phyloP scores from a whole-genome alignment of 2,113 vertebrate genomes.

The Leuciscus idus region DNA sequence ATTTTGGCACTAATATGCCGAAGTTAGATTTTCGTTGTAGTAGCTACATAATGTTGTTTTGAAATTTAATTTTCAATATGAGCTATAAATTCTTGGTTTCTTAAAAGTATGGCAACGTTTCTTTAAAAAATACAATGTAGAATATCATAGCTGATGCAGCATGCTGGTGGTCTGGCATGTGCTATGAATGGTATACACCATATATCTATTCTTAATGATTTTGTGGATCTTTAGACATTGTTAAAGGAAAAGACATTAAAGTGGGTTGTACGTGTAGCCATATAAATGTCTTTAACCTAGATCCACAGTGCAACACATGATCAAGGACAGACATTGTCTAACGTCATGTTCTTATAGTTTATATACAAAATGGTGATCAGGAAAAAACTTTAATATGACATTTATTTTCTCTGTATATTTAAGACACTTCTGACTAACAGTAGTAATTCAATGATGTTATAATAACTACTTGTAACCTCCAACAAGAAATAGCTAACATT shows the following conservation, averaged over 20 bases:
- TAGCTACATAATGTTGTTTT: not conserved
- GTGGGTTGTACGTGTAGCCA: too few relatives aligned
- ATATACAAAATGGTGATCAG: too few relatives aligned
- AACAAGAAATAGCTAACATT: not conserved
- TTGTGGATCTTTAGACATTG: not conserved
- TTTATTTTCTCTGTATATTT: not conserved
- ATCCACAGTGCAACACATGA: not conserved
- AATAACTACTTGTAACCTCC: not conserved
- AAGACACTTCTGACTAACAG: not conserved
- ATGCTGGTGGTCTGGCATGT: not conserved
- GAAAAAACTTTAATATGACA: not conserved
- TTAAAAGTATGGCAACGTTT: not conserved
- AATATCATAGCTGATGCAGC: not conserved
- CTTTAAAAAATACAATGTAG: not conserved
- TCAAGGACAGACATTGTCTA: not conserved
- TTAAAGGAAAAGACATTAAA: too few relatives aligned
- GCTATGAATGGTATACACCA: not conserved
- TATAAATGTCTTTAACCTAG: too few relatives aligned
- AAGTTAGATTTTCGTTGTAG: not conserved
- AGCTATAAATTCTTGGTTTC: not conserved
- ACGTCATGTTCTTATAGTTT: too few relatives aligned
- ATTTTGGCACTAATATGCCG: too few relatives aligned
- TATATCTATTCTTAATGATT: too few relatives aligned
- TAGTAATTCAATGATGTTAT: not conserved
- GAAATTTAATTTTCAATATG: not conserved